Conservation (phyloP, 2,113 vertebrate species). For the Meles meles region DNA sequence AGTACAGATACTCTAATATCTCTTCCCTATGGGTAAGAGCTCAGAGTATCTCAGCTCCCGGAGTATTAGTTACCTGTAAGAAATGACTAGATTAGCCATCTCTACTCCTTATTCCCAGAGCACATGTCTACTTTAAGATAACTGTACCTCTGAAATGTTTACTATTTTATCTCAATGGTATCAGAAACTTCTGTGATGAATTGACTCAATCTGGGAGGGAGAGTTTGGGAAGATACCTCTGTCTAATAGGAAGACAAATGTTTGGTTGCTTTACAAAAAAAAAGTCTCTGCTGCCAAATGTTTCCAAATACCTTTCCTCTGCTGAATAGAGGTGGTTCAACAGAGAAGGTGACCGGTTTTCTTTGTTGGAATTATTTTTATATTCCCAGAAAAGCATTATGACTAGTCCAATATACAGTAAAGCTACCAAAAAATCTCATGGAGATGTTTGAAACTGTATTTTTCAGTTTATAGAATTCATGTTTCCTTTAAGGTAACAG, state of each 20-base stretch:
- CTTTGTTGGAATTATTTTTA: neutral
- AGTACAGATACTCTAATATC: neutral
- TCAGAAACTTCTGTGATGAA: constrained; percentile 51
- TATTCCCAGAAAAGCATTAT: neutral
- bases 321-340: neutral
- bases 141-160: neutral
- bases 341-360: neutral
- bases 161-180: neutral
- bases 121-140: constrained; percentile 28
- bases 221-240: neutral
- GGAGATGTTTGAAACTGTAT: neutral
- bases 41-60: neutral
- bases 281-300: neutral
- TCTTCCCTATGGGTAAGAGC: neutral
- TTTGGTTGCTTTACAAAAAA: neutral
- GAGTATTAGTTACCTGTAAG: constrained; percentile 8
- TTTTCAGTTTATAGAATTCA: neutral
- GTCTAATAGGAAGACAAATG: constrained; percentile 52
- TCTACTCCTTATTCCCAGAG: neutral
- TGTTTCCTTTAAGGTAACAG: neutral
- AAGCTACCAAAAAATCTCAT: neutral
- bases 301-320: neutral
- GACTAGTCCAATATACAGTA: neutral
- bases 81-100: constrained; percentile 40
- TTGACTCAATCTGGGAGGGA: constrained; percentile 32